These are phyloP conservation scores for Cynopterus sphinx DNA, from an alignment of 2,797 vertebrate species.

Conservation along the genomic window DNA sequence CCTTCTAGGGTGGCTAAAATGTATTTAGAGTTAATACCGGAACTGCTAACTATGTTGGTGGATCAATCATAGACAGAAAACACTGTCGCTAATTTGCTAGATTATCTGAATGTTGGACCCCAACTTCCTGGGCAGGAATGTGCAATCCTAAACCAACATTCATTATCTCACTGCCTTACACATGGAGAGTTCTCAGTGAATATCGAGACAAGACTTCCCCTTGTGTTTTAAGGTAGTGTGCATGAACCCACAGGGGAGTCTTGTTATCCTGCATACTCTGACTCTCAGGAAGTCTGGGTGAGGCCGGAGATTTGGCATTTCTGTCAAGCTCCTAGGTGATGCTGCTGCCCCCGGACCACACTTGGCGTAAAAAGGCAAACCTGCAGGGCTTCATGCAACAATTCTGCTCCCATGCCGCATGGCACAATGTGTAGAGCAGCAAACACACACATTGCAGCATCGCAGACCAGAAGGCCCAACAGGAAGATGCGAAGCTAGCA, in stretches of 20 bases:
- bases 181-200: not conserved
- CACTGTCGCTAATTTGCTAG: not conserved
- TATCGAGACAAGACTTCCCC: not conserved
- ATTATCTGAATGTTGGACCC: not conserved
- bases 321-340: not conserved
- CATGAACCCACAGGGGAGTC: not conserved
- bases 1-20: not conserved
- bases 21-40: not conserved
- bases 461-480: not conserved
- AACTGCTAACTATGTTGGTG: not conserved
- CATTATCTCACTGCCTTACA: not conserved
- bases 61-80: not conserved
- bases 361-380: not conserved
- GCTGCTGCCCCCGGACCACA: not conserved
- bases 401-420: not conserved
- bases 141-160: not conserved
- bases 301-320: not conserved
- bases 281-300: not conserved
- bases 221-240: not conserved
- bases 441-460: not conserved
- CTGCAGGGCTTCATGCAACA: not conserved
- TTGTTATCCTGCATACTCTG: not conserved
- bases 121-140: not conserved
- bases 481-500: not conserved
- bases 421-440: not conserved